Conservation (phyloP, 2,888 invertebrate species). For the Eupithecia centaureata region DNA sequence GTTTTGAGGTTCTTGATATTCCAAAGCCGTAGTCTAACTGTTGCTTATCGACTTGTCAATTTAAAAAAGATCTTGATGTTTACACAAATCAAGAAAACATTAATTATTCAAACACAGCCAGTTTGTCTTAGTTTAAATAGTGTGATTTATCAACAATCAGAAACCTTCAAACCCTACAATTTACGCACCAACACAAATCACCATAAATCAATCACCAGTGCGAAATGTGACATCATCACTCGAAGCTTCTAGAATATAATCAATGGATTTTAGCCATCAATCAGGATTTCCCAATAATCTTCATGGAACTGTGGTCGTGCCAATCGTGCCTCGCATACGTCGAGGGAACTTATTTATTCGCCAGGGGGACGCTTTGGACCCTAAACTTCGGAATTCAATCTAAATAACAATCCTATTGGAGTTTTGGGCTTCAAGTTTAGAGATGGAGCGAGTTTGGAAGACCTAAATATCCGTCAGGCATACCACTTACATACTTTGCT, state of each 20-base stretch:
- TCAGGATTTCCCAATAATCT: conserved; percentile 39
- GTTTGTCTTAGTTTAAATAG: not conserved
- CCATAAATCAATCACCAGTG: conserved; percentile 13
- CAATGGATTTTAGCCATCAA: conserved; percentile 29
- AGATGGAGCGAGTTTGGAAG: conserved; percentile 17
- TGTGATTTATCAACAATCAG: not conserved
- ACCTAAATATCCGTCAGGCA: not conserved
- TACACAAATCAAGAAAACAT: not conserved
- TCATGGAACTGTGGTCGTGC: conserved; percentile 50
- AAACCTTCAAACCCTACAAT: conserved; percentile 7
- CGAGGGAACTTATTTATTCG: conserved; percentile 40
- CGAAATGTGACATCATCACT: conserved; percentile 32
- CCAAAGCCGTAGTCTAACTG: not conserved
- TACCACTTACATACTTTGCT: not conserved
- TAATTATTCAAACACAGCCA: conserved; percentile 1
- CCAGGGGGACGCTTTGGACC: conserved; percentile 47
- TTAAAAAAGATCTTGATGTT: not conserved
- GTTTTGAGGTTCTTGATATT: not conserved
- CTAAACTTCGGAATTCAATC: conserved; percentile 58
- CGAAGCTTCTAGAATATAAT: conserved; percentile 43
- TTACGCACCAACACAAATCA: conserved; percentile 7
- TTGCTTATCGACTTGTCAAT: not conserved
- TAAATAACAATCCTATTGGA: conserved; percentile 52
- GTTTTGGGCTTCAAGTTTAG: conserved; percentile 42
- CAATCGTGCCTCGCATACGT: conserved; percentile 47